Percentiles rank a stretch among this genome's conserved stretches.
These are phyloP conservation scores for Drosophila saltans DNA, from an alignment of 1,140 invertebrate species.

Conservation along the genomic window DNA sequence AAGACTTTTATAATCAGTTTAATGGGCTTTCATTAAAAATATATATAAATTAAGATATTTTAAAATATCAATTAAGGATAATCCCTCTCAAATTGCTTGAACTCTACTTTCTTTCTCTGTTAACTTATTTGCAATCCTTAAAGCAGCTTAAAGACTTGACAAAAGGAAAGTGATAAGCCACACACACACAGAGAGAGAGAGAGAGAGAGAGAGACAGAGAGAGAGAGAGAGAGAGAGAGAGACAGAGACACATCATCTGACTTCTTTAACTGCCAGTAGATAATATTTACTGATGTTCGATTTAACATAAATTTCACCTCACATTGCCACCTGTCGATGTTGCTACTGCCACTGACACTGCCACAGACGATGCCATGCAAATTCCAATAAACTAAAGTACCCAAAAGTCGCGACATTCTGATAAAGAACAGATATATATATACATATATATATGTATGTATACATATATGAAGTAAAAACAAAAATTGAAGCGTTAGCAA, in stretches of 20 bases:
- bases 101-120: not conserved
- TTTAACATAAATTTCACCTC: constrained; percentile 75
- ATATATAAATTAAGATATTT: too few relatives aligned
- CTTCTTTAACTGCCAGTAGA: constrained; percentile 66
- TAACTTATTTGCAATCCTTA: constrained; percentile 27
- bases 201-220: not conserved
- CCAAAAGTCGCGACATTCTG: constrained; percentile 72
- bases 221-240: not conserved
- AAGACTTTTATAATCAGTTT: too few relatives aligned
- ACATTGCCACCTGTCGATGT: constrained; percentile 49
- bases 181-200: constrained; percentile 10
- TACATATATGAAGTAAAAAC: not conserved
- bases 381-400: constrained; percentile 81
- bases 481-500: constrained; percentile 33
- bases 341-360: constrained; percentile 19
- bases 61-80: not conserved
- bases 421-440: constrained; percentile 55
- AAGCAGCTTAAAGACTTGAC: constrained; percentile 60
- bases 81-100: constrained; percentile 12
- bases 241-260: constrained; percentile 35
- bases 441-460: not conserved
- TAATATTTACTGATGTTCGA: constrained; percentile 59
- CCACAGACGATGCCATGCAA: constrained; percentile 49
- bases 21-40: too few relatives aligned
- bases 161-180: constrained; percentile 53